Evolutionary conservation across 1,140 invertebrate genomes (phyloP), one percentile per base, ranked within the genome.

Genomic region (Tetragnatha versicolor): DNA sequence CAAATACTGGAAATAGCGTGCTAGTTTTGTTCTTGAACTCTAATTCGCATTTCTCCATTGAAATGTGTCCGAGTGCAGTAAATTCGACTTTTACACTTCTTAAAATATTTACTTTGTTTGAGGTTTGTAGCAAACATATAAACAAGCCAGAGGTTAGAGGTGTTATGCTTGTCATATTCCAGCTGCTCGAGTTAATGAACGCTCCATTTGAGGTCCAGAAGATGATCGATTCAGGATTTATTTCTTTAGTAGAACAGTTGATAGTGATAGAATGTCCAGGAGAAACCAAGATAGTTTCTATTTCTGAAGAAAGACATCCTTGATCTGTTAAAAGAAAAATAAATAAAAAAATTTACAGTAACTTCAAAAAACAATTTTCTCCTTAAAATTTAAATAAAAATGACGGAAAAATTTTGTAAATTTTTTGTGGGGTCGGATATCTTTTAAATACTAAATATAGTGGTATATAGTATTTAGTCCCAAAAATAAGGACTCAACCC

Each of bases 151-250:
- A 42, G 14, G 17, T 65, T 65, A 60, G n/a, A 6, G 51, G 29
- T 20, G 76, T 49, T 17, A 66, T 35, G 2, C 35, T n/a, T 2
- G 63, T 20, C 7, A 33, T 49, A 25, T 39, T 17, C 1, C 42
- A n/a, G 22, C 39, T 45, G 31, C 25, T 53, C 4, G 6, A 29
- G 12, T 53, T 17, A 27, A 66, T 5, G 5, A 55, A 39, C 14
- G 20, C 42, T 14, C 47, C 60, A 77, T 66, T 66, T 42, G 58
- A 5, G 14, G 49, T 53, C 73, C 73, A 77, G 42, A 77, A 77
- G 5, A 17, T 10, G 0, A 63, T 27, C 3, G 14, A 31, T 14
- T 35, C 49, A 53, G n/a, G 14, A 3, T 12, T 4, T 31, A 17
- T 31, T 17, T 12, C 10, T 42, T 77, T 31, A n/a, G 20, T 10